Base-by-base conservation (phyloP, 2,113 vertebrate genomes). In the Abramis brama region DNA sequence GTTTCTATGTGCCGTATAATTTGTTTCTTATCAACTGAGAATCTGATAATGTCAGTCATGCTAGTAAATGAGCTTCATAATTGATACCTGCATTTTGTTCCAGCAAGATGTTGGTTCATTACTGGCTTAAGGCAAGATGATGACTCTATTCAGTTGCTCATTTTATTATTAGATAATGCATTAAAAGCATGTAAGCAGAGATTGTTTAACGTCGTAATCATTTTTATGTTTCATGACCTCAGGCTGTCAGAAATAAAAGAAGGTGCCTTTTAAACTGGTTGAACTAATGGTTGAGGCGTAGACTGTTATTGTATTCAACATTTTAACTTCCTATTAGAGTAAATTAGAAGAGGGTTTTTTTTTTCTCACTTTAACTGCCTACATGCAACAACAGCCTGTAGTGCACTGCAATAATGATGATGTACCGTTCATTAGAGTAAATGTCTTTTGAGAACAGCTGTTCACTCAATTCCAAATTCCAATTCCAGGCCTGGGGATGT, bases 91-190 rank as follows among this genome's bases (percentile, higher is more conserved):
- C 52, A 27, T 12, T 23, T 60, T 79, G 30, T 59, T 79, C 1
- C 2, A 33, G 23, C 17, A 23, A 59, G 50, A 33, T 0, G 30
- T 21, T 78, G 17, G 27, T 59, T 57, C 19, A 57, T 59, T 15
- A 59, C 27, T 79, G 30, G 19, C 52, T 21, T n/a, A 21, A 59
- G 27, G 76, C 52, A 78, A 36, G 50, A 57, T 59, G 30, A 33
- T 78, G 76, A 36, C 19, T 36, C 11, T 8, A 25, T 39, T 62
- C 23, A 10, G 2, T 25, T n/a, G 15, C n/a, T 64, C 12, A 60
- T 64, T 64, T 25, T 64, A 80, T 80, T 64, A 60, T 62, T 64
- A 64, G 33, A 39, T 79, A 59, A 59, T 62, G 23, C n/a, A 80
- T 80, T 64, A 27, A 64, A 64, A 45, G 33, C 4, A n/a, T 59